Base-by-base conservation (phyloP, 1,140 invertebrate genomes). In the Papilio xuthus region DNA sequence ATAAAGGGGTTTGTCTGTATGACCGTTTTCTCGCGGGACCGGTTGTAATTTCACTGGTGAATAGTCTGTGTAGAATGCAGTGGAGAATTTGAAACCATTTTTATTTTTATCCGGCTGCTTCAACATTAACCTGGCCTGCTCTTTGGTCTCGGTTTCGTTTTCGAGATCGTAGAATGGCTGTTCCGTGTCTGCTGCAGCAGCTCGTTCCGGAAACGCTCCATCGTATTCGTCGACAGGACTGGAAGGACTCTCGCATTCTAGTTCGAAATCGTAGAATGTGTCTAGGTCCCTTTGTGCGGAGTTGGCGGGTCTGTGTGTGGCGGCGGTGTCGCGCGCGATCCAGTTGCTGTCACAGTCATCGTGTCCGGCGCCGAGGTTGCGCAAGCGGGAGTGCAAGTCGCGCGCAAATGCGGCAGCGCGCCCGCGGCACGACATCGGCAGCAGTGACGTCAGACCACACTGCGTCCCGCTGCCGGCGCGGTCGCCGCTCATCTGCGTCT, bases 361-460 rank as follows among this genome's bases (percentile, higher is more conserved):
- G 18, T 93, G 87, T 71, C 95, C 94, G 67, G 94, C 90, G 20
- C 96, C 96, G 73, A 97, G 94, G 60, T 96, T 96, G 79, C 95
- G 95, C 76, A 97, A 93, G 79, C 96, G 96, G 37, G 95, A 95
- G 83, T 97, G 97, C 76, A 97, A 94, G 84, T 96, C 96, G 78
- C 96, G 94, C 70, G 97, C 97, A 86, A 97, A 97, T 56, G 96
- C 96, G 88, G 97, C 97, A 20, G 97, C 97, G 76, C 96, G 94
- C 42, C 96, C 96, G 63, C 97, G 95, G 88, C 97, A 97, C 88
- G 96, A 97, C 95, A 96, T 96, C 80, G 94, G 94, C 88, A 94
- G 84, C 78, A 94, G 86, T 76, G 94, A 94, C 79, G 93, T 92
- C 82, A 94, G 88, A 71, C 94, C 93, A 88, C 94, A 94, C 92